Base-by-base conservation (phyloP, 2,888 invertebrate genomes). In the Tetrapedia diversipes region DNA sequence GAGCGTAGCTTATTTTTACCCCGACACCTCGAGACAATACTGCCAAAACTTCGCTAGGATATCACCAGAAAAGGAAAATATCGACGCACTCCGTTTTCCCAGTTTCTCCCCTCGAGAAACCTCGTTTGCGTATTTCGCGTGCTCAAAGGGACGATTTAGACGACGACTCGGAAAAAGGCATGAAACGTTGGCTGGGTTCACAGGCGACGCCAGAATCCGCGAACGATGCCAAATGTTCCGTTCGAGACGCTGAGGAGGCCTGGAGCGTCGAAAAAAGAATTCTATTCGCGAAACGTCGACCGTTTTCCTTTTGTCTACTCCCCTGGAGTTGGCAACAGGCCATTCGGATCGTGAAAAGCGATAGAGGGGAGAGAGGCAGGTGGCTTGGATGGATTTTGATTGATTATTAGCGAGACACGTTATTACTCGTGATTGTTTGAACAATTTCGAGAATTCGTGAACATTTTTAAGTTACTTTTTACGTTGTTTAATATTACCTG, bases 151-250 rank as follows among this genome's bases (percentile, higher is more conserved):
- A 14, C 27, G 19, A 57, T 51, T 64, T 19, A 14, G 22, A 10
- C 19, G 29, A 14, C 61, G 51, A 6, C 11, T 32, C 8, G 7
- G 7, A 19, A 14, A 54, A 16, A 4, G 37, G 7, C 47, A 1
- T 14, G 29, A 8, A n/a, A 49, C 11, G n/a, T 61, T 63, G 54
- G 41, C 64, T 24, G 27, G 16, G 63, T 29, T 53, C 29, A 8
- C 39, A 4, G 39, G 10, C 53, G 19, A 54, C 22, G n/a, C 32
- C 41, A 32, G 53, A 32, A 43, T 22, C 34, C 16, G 16, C 27
- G 22, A 47, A 49, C 45, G 54, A 53, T 66, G 66, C 54, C 54
- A 70, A 45, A 70, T 27, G 63, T 49, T 63, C 47, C 39, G 39
- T 41, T 65, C 14, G 22, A 37, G 11, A 27, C 2, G 37, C 22